Percentiles rank a stretch among this genome's conserved stretches.
These are phyloP conservation scores for Lasioglossum leucozonium DNA, from an alignment of 2,888 invertebrate genomes.

Conservation along the genomic window DNA sequence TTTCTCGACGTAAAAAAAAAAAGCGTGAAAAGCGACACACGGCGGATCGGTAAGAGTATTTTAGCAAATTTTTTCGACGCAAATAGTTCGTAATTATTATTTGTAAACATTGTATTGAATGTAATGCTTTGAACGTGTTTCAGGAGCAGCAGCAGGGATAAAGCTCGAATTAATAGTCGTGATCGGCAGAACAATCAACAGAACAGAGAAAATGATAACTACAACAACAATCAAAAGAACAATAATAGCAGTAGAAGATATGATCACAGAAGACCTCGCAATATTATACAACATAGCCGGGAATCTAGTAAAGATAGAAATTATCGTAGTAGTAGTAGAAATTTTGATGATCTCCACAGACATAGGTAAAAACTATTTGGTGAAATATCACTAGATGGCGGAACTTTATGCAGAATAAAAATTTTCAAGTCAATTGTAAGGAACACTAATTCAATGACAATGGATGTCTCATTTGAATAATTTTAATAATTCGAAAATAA, in stretches of 20 bases:
- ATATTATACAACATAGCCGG: conserved; percentile 81
- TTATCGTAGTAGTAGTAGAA: conserved; percentile 77
- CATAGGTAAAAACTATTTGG: conserved; percentile 70
- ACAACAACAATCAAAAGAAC: conserved; percentile 78
- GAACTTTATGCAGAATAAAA: background rate
- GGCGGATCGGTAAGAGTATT: conserved; percentile 71
- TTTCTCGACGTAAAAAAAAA: conserved; percentile 74
- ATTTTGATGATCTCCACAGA: conserved; percentile 79
- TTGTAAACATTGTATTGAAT: background rate
- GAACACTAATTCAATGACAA: background rate
- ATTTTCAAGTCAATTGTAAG: background rate
- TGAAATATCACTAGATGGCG: background rate
- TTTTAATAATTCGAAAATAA: background rate
- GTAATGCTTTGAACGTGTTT: conserved; percentile 27
- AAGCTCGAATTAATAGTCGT: conserved; percentile 77
- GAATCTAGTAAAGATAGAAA: conserved; percentile 85
- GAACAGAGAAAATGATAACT: conserved; percentile 81
- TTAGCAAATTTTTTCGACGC: too few relatives aligned
- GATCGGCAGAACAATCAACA: conserved; percentile 83
- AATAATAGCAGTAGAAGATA: conserved; percentile 74
- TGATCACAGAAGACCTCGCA: conserved; percentile 77
- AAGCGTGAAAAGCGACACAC: conserved; percentile 82
- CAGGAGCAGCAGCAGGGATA: conserved; percentile 80
- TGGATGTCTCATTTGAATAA: background rate
- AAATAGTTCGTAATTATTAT: background rate